Percentiles rank a stretch among this genome's conserved stretches.
phyloP scores from a whole-genome alignment of 2,888 invertebrate genomes.

The Lochmaea crataegi region DNA sequence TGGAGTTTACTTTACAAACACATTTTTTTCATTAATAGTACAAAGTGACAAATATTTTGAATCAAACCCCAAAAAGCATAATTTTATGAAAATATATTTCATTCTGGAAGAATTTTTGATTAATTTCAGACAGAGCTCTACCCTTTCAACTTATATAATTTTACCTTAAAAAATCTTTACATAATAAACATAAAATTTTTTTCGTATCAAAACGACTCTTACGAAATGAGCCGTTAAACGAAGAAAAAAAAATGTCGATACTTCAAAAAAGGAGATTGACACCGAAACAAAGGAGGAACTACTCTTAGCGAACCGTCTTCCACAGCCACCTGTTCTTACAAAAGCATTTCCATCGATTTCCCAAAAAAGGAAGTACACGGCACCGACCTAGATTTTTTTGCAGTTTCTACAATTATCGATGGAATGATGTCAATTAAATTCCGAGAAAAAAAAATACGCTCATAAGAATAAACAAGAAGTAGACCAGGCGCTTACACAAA shows the following conservation, averaged over 20 bases:
- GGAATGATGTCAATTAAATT: constrained; percentile 44
- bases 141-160: no score
- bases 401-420: constrained; percentile 41
- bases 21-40: no score
- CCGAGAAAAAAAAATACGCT: constrained; percentile 27
- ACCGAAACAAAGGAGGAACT: constrained; percentile 35
- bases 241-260: constrained; percentile 1
- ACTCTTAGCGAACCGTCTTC: constrained; percentile 20
- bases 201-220: neutral
- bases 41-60: no score
- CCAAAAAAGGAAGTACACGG: constrained; percentile 40
- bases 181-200: neutral
- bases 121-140: no score
- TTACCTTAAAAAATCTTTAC: no score
- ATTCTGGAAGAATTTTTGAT: no score
- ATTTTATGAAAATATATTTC: no score
- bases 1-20: no score
- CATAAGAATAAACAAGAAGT: constrained; percentile 9
- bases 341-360: constrained; percentile 37
- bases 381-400: constrained; percentile 46
- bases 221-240: neutral
- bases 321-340: constrained; percentile 32
- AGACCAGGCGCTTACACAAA: neutral
- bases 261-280: constrained; percentile 7
- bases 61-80: no score